Base-by-base conservation (phyloP, 2,797 vertebrate genomes). In the Catamblyrhynchus diadema region DNA sequence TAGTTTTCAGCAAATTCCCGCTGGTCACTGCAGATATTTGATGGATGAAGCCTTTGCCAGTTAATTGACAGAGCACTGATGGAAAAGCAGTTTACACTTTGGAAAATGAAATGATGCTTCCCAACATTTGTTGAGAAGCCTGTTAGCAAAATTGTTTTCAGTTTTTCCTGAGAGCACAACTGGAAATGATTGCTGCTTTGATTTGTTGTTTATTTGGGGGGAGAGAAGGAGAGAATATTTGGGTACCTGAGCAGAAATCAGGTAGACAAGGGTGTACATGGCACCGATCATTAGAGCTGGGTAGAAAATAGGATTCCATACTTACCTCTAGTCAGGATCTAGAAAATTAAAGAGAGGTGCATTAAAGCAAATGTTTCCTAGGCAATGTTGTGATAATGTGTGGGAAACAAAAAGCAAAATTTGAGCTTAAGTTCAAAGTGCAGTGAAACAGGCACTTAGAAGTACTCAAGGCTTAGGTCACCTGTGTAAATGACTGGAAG, bases 401-500 rank as follows among this genome's bases (percentile, higher is more conserved):
- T 39, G 23, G 74, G 57, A 71, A 94, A 28, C 25, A 93, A 82
- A 94, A 69, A 54, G 42, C 13, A 86, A 84, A 90, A 92, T 59
- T 10, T 48, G 70, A 91, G 37, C 81, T 9, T 9, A 42, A 88
- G 75, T 65, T 85, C 51, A 65, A 47, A 78, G 50, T 51, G 21
- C 39, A 65, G 48, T 47, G 54, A 62, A 92, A 70, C 19, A 28
- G 20, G 44, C 67, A 71, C 48, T 84, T 54, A 41, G 16, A 67
- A 66, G 23, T 30, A 59, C 60, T 85, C 18, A 20, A 51, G 57
- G 50, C 30, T 71, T 39, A 35, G 70, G 35, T 24, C 80, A 84
- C 45, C 57, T 91, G 71, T 66, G 39, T 85, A 90, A 93, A 92
- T 89, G 57, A 47, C 47, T 90, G 59, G 47, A 86, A 92, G 65